Evolutionary conservation across 2,113 vertebrate genomes (phyloP).

Genomic region (Turnix velox): DNA sequence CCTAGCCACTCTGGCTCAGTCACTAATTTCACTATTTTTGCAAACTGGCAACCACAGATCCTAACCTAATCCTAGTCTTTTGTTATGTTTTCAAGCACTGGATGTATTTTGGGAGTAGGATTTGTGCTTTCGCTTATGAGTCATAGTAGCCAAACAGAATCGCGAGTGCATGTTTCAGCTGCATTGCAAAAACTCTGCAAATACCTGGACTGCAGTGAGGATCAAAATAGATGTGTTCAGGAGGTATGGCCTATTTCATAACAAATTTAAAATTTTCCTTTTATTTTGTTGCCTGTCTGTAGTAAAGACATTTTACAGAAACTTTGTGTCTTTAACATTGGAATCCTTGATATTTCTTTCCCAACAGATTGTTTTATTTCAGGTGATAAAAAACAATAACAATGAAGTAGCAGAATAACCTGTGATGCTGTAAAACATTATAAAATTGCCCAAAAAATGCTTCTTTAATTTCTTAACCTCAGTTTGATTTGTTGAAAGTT

Average conservation of each 20-base stretch:
- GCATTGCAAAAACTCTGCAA: constrained; percentile 75
- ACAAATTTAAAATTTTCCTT: not conserved
- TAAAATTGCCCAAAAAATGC: not conserved
- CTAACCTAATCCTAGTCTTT: not conserved
- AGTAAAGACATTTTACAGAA: not conserved
- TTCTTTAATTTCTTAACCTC: not conserved
- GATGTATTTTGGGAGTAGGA: constrained; percentile 87
- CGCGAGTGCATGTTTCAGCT: constrained; percentile 55
- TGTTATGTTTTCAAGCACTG: constrained; percentile 69
- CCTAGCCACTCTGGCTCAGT: not conserved
- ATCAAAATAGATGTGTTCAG: constrained; percentile 83
- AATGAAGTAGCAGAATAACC: not conserved
- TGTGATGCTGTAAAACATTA: not conserved
- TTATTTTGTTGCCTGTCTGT: not conserved
- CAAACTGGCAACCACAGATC: not conserved
- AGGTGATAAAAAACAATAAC: not conserved
- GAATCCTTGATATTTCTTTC: not conserved
- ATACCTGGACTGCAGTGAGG: constrained; percentile 75
- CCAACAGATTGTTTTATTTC: not conserved
- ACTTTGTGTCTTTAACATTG: not conserved
- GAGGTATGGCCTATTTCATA: constrained; percentile 76
- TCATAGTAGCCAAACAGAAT: constrained; percentile 76
- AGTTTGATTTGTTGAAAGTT: not conserved
- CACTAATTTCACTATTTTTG: not conserved
- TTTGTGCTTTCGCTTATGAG: constrained; percentile 84